Base-by-base conservation (phyloP, 2,113 vertebrate genomes). In the Tetrao urogallus region DNA sequence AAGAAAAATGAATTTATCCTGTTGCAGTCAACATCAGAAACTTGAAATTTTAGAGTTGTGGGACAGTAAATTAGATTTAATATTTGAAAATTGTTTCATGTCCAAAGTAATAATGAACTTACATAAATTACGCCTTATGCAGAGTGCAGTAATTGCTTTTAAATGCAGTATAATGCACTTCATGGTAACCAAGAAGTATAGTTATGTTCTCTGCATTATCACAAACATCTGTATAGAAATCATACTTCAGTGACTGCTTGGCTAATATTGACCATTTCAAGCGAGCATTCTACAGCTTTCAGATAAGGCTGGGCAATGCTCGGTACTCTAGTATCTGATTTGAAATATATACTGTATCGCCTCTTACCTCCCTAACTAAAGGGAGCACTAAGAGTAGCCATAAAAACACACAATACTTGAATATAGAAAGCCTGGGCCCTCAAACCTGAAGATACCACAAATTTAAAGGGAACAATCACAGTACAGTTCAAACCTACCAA, bases 1-100 rank as follows among this genome's bases (percentile, higher is more conserved):
- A 88, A 81, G 65, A 74, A 84, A 93, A 93, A 90, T 90, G 83
- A 70, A 88, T 90, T 90, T 93, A 85, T 90, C 75, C 75, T 93
- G 89, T 74, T 92, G 70, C 50, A 47, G 70, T 90, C 88, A 94
- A 90, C 60, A 93, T 27, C 79, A 93, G 85, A 94, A 88, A 72
- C 70, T 77, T 73, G 84, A 67, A 69, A 85, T 85, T 90, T 88
- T 88, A 85, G 70, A 88, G 85, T 72, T 73, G 84, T 85, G 83
- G 75, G 84, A 93, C 75, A 94, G 79, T 93, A 88, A 88, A 34
- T 80, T 77, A 85, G 75, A 90, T 73, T 72, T 88, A 76, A 69
- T 69, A 90, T 66, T 77, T 73, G 18, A 54, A 66, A 76, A 38
- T n/a, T 57, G 21, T 60, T 81, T 63, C 56, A 56, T 85, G 78